These are phyloP conservation scores for Opisthocomus hoazin DNA, from an alignment of 2,113 vertebrate genomes.

Conservation along the genomic window DNA sequence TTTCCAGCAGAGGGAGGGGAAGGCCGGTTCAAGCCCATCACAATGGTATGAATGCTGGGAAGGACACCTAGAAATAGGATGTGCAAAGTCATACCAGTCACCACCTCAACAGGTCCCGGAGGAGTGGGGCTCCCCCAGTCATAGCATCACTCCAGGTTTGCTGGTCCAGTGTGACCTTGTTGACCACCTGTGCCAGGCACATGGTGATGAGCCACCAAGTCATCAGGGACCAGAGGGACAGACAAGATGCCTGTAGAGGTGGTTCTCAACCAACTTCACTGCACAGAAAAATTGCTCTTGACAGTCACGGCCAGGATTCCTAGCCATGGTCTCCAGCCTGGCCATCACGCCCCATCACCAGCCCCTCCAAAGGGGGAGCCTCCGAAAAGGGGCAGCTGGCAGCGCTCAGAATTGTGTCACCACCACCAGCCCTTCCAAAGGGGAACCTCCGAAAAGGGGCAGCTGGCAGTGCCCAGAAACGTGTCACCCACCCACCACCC, in stretches of 20 bases:
- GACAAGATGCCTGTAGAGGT: fast-evolving
- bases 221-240: neutral
- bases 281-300: neutral
- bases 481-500: neutral
- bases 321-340: neutral
- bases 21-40: neutral
- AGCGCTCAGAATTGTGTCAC: neutral
- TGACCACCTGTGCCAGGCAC: neutral
- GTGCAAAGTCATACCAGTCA: neutral
- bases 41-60: fast-evolving
- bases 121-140: neutral
- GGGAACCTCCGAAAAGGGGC: no score
- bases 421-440: no score
- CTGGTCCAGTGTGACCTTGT: neutral
- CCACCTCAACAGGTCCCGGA: neutral
- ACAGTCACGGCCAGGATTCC: neutral
- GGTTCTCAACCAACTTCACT: neutral
- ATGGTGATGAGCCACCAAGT: neutral
- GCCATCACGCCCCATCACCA: neutral
- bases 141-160: neutral
- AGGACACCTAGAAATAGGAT: neutral
- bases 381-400: neutral
- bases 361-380: neutral
- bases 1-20: slow-evolving; percentile 32
- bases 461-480: neutral